These are phyloP conservation scores for Strix uralensis DNA, from an alignment of 2,113 vertebrate species.

Conservation along the genomic window DNA sequence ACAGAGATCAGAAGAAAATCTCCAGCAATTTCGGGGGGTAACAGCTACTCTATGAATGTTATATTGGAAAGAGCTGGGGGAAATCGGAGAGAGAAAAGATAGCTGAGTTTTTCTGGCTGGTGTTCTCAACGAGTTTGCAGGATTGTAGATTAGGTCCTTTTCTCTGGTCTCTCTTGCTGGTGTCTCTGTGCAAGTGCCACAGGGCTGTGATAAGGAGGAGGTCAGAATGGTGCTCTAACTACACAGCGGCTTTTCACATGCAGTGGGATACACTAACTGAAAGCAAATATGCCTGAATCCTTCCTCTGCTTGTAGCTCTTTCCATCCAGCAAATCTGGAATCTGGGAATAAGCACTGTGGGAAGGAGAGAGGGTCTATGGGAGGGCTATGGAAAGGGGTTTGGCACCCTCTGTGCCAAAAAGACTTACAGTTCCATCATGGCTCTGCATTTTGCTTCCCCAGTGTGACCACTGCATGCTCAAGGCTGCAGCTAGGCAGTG, in stretches of 20 bases:
- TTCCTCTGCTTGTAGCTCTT: neutral
- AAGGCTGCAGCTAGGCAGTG: neutral
- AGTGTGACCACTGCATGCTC: neutral
- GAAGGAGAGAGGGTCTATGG: neutral
- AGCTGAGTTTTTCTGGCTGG: neutral
- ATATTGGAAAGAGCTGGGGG: neutral
- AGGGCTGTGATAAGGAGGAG: conserved; percentile 15
- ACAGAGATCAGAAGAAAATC: neutral
- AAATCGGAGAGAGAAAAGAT: neutral
- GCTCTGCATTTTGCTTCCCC: neutral
- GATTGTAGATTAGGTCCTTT: conserved; percentile 9
- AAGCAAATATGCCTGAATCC: neutral
- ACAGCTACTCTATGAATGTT: neutral
- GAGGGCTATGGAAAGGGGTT: neutral
- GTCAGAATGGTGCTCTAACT: neutral
- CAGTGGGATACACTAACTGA: neutral
- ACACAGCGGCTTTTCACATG: neutral
- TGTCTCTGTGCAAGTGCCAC: neutral
- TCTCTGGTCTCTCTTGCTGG: neutral
- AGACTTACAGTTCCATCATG: rapidly evolving
- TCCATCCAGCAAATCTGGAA: neutral
- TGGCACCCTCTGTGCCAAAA: neutral
- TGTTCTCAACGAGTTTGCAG: neutral
- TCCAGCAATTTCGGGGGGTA: neutral
- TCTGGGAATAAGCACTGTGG: neutral